Base-by-base conservation (phyloP, 2,888 invertebrate species). In the Microplitis deprimator region DNA sequence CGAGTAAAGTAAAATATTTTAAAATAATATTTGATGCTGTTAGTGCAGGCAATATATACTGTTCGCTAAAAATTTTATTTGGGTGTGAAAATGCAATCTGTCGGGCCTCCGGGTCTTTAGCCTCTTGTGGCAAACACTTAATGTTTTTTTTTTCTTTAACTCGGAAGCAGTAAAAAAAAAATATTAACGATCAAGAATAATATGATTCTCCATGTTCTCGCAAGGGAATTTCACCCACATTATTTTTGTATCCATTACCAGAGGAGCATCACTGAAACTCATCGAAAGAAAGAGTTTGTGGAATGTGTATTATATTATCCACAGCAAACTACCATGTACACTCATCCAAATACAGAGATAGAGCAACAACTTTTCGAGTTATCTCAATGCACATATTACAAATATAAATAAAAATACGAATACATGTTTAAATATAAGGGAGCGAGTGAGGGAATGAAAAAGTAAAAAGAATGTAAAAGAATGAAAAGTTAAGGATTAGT, bases 161-260 rank as follows among this genome's bases (percentile, higher is more conserved):
- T n/a, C n/a, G 13, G 16, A n/a, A 62, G 10, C 10, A 41, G 41
- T 10, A 5, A 16, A 59, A 59, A 5, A 69, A n/a, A 29, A 60
- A 29, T 29, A 59, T 13, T 20, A 16, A 59, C 41, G 10, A 69
- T 50, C 10, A 41, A 17, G 1, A n/a, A 68, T 5, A 41, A 29
- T 29, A 2, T 69, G 10, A 69, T 69, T 59, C 29, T 50, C 17
- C 10, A 29, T 29, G 17, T 60, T 68, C 74, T 75, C 50, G 75
- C 76, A 68, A 75, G 79, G 39, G 77, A 80, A 80, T 81, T 79
- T 80, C 80, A 79, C 79, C 79, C 79, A 81, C 81, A 80, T 77
- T 59, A 20, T 16, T n/a, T 59, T n/a, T 8, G 2, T 29, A 29
- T 29, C 3, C 3, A 29, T 29, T 29, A 29, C 2, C 29, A 29